These are phyloP conservation scores for Malacosoma neustria DNA, from an alignment of 2,888 invertebrate genomes.

Conservation along the genomic window DNA sequence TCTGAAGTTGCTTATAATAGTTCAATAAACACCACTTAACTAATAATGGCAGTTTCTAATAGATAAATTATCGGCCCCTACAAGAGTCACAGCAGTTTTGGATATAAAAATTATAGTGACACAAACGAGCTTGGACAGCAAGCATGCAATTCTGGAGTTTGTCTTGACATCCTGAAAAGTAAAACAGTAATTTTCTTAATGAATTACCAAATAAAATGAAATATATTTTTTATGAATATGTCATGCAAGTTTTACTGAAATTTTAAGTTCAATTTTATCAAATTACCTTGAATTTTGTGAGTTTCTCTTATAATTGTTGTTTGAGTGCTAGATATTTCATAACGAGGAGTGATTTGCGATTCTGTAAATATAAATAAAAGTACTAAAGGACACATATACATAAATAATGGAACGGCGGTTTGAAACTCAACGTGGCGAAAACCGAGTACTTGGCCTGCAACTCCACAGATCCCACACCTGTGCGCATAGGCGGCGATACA, in stretches of 20 bases:
- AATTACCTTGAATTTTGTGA: slow-evolving; percentile 27
- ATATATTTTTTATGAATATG: too few species aligned
- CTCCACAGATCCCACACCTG: too few species aligned
- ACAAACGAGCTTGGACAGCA: slow-evolving; percentile 89
- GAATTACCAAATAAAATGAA: too few species aligned
- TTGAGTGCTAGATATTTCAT: slow-evolving; percentile 19
- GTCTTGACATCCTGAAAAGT: slow-evolving; percentile 77
- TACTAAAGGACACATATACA: too few species aligned
- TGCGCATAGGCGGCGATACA: too few species aligned
- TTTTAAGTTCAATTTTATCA: too few species aligned
- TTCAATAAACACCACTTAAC: too few species aligned
- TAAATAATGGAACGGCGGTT: too few species aligned
- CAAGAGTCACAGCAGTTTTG: slow-evolving; percentile 89
- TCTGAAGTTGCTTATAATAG: too few species aligned
- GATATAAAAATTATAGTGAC: slow-evolving; percentile 89
- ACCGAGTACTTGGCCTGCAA: too few species aligned
- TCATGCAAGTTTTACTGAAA: too few species aligned
- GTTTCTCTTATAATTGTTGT: slow-evolving; percentile 18
- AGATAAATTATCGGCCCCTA: slow-evolving; percentile 24
- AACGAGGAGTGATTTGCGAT: slow-evolving; percentile 31
- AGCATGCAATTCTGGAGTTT: slow-evolving; percentile 84
- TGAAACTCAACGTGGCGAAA: too few species aligned
- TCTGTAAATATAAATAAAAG: slow-evolving; percentile 27
- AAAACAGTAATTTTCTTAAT: neutral
- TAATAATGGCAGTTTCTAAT: slow-evolving; percentile 1